Conservation (phyloP, 2,888 invertebrate species). For the Sipha maydis region DNA sequence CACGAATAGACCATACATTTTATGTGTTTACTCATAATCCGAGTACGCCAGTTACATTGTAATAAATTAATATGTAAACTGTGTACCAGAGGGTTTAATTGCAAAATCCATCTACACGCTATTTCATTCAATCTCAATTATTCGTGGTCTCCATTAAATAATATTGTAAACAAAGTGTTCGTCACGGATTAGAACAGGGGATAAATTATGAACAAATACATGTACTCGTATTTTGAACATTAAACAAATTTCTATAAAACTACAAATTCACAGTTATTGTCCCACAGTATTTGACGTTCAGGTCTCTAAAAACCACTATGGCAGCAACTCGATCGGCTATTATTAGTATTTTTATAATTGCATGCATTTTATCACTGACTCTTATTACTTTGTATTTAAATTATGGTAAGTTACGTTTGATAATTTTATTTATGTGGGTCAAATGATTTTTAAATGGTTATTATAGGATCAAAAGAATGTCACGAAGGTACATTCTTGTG, state of each 20-base stretch:
- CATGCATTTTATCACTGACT: constrained; percentile 16
- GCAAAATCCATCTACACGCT: neutral
- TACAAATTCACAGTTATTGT: neutral
- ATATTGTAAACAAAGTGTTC: neutral
- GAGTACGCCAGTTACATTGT: constrained; percentile 27
- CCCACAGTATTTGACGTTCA: neutral
- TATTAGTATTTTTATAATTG: constrained; percentile 36
- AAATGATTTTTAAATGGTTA: neutral
- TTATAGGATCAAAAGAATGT: constrained; percentile 59
- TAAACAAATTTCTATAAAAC: constrained; percentile 3
- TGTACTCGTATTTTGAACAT: neutral
- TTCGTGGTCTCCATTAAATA: constrained; percentile 14
- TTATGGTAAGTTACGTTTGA: neutral
- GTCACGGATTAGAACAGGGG: neutral
- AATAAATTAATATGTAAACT: constrained; percentile 4
- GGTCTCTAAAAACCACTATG: constrained; percentile 5
- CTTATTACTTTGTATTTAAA: constrained; percentile 40
- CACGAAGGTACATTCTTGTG: constrained; percentile 71
- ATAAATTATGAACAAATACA: constrained; percentile 11
- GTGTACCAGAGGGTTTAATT: constrained; percentile 3
- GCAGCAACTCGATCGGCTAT: constrained; percentile 35
- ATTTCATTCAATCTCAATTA: constrained; percentile 1
- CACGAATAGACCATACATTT: constrained; percentile 18
- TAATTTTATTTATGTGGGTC: neutral
- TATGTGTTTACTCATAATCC: constrained; percentile 17